phyloP scores from a whole-genome alignment of 2,797 vertebrate genomes.

The Mionectes olivaceus region DNA sequence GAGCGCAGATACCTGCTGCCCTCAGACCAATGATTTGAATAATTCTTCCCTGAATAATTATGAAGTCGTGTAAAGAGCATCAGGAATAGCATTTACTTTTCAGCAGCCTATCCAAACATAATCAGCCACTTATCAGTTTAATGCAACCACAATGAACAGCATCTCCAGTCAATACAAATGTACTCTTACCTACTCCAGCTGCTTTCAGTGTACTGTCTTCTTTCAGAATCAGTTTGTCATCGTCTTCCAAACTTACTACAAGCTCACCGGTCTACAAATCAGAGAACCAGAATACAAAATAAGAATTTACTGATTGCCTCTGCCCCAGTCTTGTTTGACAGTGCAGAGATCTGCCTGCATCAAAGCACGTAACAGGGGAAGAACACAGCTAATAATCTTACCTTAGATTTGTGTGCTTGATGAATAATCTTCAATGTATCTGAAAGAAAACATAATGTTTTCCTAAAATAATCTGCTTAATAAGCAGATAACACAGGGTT shows the following conservation, averaged over 20 bases:
- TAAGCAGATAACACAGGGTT: not conserved
- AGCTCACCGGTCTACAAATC: slow-evolving; percentile 89
- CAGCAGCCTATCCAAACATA: slow-evolving; percentile 56
- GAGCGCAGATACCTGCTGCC: slow-evolving; percentile 53
- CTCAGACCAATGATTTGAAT: slow-evolving; percentile 68
- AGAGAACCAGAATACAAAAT: not conserved
- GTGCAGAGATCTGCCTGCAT: not conserved
- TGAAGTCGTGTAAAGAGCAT: slow-evolving; percentile 39
- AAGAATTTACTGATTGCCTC: not conserved
- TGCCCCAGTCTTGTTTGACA: not conserved
- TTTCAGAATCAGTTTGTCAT: slow-evolving; percentile 86
- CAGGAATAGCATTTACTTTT: slow-evolving; percentile 66
- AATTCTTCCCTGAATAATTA: slow-evolving; percentile 66
- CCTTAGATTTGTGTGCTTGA: slow-evolving; percentile 94
- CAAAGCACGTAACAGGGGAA: not conserved
- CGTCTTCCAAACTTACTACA: slow-evolving; percentile 91
- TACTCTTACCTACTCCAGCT: slow-evolving; percentile 86
- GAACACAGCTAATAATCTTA: slow-evolving; percentile 56
- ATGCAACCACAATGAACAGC: not conserved
- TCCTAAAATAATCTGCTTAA: not conserved
- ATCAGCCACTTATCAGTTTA: slow-evolving; percentile 31
- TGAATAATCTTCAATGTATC: slow-evolving; percentile 96
- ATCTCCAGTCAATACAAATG: not conserved
- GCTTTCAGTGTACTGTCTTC: slow-evolving; percentile 81
- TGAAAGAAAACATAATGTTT: slow-evolving; percentile 72